phyloP scores from a whole-genome alignment of 1,140 invertebrate genomes.

The Belonocnema kinseyi region DNA sequence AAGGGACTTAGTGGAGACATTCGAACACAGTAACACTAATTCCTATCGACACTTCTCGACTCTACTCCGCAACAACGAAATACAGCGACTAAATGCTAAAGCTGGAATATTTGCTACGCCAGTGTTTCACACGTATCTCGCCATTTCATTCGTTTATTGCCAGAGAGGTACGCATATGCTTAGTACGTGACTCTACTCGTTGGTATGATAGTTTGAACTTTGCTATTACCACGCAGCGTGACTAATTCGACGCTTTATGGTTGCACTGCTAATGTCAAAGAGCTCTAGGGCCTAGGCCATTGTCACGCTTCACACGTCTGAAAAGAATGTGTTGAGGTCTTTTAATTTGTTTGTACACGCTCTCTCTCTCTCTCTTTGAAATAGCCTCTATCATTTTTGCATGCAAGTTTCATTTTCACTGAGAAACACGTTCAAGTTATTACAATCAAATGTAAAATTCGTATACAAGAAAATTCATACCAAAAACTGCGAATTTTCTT shows the following conservation, averaged over 20 bases:
- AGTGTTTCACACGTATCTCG: neutral
- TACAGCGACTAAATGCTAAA: neutral
- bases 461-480: too few relatives aligned
- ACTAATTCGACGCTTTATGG: constrained; percentile 30
- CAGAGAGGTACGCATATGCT: neutral
- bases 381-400: neutral
- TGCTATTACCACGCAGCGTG: constrained; percentile 27
- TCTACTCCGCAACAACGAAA: neutral
- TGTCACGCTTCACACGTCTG: constrained; percentile 16
- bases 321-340: constrained; percentile 19
- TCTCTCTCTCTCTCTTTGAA: neutral
- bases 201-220: constrained; percentile 17
- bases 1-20: neutral
- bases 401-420: too few relatives aligned
- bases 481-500: too few relatives aligned
- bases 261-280: constrained; percentile 28
- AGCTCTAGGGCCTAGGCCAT: constrained; percentile 15
- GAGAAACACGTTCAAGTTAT: too few relatives aligned
- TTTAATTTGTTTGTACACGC: constrained; percentile 9
- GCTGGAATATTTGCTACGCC: neutral
- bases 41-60: neutral
- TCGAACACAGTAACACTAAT: neutral
- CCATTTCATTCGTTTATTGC: neutral
- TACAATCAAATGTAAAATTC: too few relatives aligned
- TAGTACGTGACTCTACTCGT: constrained; percentile 9